Evolutionary conservation across 92 coral and sea anemone genomes (phyloP).

Genomic region (Palythoa heliodiscus): DNA sequence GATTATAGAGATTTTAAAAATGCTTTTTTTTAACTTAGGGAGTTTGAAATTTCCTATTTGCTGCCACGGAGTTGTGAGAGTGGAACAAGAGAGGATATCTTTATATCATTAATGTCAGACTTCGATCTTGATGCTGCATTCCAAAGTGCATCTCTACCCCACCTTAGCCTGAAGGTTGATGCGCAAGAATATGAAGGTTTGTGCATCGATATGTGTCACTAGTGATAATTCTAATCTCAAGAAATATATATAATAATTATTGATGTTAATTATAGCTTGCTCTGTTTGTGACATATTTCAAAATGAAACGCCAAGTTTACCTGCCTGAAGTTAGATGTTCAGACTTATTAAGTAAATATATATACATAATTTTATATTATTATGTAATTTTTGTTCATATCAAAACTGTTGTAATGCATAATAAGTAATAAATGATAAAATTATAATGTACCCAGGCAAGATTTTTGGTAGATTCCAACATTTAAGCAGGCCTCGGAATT

Average conservation of each 20-base stretch:
- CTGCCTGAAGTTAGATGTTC: too few species aligned
- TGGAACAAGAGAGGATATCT: constrained; percentile 76
- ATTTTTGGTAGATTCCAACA: too few species aligned
- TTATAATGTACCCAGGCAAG: too few species aligned
- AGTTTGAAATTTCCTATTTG: constrained; percentile 90
- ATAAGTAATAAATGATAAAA: too few species aligned
- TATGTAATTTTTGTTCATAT: too few species aligned
- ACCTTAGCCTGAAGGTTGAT: constrained; percentile 79
- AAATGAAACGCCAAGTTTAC: too few species aligned
- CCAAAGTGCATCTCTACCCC: constrained; percentile 82
- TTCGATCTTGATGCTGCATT: constrained; percentile 95
- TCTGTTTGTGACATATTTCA: too few species aligned
- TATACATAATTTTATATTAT: too few species aligned
- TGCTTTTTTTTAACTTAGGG: constrained; percentile 46
- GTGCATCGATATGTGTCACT: background rate
- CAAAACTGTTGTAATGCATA: too few species aligned
- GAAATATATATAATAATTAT: background rate
- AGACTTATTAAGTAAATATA: background rate
- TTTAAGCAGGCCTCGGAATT: too few species aligned
- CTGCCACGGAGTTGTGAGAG: constrained; percentile 72
- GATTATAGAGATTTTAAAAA: background rate
- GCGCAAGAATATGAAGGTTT: constrained; percentile 72
- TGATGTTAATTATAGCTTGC: background rate
- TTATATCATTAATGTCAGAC: constrained; percentile 85
- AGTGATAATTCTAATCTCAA: background rate